Evolutionary conservation across 2,888 invertebrate genomes (phyloP), one percentile per base, ranked within the genome.

Genomic region (Ethmia dodecea): DNA sequence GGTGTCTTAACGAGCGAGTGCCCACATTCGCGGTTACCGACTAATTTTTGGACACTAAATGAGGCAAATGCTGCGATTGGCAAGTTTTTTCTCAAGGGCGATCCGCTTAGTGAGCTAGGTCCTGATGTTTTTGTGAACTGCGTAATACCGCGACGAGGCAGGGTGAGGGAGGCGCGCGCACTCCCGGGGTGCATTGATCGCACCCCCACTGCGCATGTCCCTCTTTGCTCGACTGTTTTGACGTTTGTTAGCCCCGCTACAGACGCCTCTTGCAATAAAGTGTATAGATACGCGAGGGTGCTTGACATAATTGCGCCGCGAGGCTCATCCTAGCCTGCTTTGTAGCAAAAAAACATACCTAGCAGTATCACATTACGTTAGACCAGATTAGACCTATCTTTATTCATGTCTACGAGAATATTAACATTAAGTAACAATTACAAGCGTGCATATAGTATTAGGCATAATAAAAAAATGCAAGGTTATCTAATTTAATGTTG

Each of bases 1-100:
- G 83, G 89, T 87, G 89, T 88, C 72, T 88, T 67, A 73, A 71
- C 62, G 45, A 71, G 61, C 80, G 72, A 86, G 87, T 68, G 79
- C 78, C 45, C 42, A 44, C 48, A 52, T 49, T 47, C 47, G 45
- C 55, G 46, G 48, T 56, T 49, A 49, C 51, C 49, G 45, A 45
- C 20, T 45, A 39, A 52, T 55, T 59, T 60, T 64, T 66, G 45
- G 49, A 44, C 42, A 51, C 54, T 52, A 50, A 56, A 36, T 41
- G 41, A 41, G 49, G 52, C 55, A 47, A 55, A 40, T 47, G 43
- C 43, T 11, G 42, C 48, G 46, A 57, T 60, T 58, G 52, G 55
- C 42, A 31, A 37, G 46, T 61, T 68, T 70, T 69, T 67, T 60
- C 49, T 67, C 71, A 76, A 75, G 72, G 71, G 67, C 70, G 70